Conservation (phyloP, 1,140 invertebrate genomes). For the Tetramorium parvispinum region DNA sequence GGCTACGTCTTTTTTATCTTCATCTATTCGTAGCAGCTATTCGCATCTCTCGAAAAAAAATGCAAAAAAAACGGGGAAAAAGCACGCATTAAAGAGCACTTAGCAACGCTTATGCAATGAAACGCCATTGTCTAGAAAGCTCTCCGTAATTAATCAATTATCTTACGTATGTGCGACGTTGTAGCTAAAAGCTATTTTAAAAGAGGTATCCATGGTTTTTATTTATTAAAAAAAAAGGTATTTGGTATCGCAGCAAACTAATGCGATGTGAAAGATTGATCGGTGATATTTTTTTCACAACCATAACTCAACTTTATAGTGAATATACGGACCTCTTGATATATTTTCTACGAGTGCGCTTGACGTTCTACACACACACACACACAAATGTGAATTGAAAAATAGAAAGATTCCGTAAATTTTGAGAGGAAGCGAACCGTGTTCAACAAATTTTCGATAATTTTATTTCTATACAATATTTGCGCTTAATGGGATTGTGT, state of each 20-base stretch:
- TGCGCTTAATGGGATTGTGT: background rate
- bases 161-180: constrained; percentile 12
- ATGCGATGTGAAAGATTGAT: constrained; percentile 22
- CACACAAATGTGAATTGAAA: background rate
- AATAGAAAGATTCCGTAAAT: constrained; percentile 21
- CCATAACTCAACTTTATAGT: constrained; percentile 33
- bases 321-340: background rate
- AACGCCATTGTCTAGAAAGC: constrained; percentile 65
- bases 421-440: constrained; percentile 5
- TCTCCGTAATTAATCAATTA: constrained; percentile 68
- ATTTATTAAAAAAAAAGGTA: constrained; percentile 7
- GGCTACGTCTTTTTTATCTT: constrained; percentile 51
- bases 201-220: background rate
- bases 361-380: background rate
- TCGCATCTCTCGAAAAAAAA: background rate
- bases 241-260: background rate
- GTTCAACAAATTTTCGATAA: constrained; percentile 2
- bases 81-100: constrained; percentile 60
- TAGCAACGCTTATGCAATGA: constrained; percentile 71
- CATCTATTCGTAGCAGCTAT: constrained; percentile 15
- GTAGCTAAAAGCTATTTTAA: background rate
- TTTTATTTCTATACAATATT: constrained; percentile 10
- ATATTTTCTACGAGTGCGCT: constrained; percentile 15
- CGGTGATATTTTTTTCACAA: constrained; percentile 20
- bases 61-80: background rate